Percentiles rank a stretch among this genome's conserved stretches.
These are phyloP conservation scores for Acrocephalus scirpaceus DNA, from an alignment of 2,797 vertebrate species.

Conservation along the genomic window DNA sequence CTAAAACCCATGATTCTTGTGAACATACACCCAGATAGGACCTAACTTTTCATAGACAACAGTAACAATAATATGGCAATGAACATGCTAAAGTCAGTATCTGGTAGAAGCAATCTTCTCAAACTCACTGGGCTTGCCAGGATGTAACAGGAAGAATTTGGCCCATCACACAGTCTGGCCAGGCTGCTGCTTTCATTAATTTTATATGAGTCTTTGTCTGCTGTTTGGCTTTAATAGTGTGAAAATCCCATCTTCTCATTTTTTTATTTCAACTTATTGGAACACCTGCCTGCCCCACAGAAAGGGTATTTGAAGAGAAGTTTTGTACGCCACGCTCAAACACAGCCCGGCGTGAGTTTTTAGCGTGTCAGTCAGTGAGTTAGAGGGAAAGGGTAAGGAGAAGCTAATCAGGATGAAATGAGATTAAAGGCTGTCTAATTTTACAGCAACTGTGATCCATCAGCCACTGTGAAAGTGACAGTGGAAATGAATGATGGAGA, in stretches of 20 bases:
- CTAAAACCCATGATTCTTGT: neutral
- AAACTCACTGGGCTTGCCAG: neutral
- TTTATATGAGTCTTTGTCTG: neutral
- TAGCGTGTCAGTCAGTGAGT: conserved; percentile 93
- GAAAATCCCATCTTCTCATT: conserved; percentile 11
- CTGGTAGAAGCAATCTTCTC: neutral
- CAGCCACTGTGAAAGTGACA: conserved; percentile 97
- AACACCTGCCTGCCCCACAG: conserved; percentile 51
- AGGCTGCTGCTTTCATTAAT: conserved; percentile 14
- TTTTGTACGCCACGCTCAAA: conserved; percentile 71
- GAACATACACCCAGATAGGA: neutral
- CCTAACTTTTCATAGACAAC: neutral
- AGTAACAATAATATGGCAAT: neutral
- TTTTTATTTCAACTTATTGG: conserved; percentile 34
- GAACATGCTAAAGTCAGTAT: neutral
- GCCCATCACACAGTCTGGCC: neutral
- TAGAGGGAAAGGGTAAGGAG: conserved; percentile 98
- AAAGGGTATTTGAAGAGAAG: conserved; percentile 77
- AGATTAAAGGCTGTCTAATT: conserved; percentile 99
- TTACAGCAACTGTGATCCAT: conserved; percentile 99
- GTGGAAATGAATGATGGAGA: conserved; percentile 99
- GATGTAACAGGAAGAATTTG: conserved; percentile 26
- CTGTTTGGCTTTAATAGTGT: conserved; percentile 38
- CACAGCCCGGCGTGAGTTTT: conserved; percentile 81
- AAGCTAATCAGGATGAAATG: conserved; percentile 99